Evolutionary conservation across 2,113 vertebrate genomes (phyloP), one percentile per base, ranked within the genome.

Genomic region (Microtus oregoni): DNA sequence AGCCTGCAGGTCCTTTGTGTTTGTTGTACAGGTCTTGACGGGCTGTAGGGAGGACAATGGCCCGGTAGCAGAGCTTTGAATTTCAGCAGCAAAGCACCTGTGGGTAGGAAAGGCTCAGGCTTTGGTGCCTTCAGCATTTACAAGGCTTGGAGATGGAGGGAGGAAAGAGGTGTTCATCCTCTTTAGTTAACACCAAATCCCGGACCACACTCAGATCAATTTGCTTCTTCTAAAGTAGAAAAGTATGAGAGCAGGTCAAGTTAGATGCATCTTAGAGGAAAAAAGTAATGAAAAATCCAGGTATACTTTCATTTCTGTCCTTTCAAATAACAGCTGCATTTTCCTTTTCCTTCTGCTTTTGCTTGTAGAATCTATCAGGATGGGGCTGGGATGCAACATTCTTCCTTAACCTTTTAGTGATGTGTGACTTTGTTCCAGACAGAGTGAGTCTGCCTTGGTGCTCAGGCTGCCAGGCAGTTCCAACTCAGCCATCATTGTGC

Each of bases 211-310:
- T 3, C 30, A n/a, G 58, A 52, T 85, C 82, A 91, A 81, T 89
- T 47, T 77, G 19, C 70, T 76, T 90, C 58, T 52, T 94, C 77
- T 89, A 87, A 82, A n/a, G 17, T 55, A 72, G 32, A n/a, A 72
- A 89, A 73, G 76, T 88, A 28, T 85, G 7, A 26, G 87, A 89
- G n/a, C 81, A 50, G 2, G 26, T 91, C 76, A 70, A 88, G n/a
- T 65, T 70, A 89, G 73, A 61, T 82, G 4, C 14, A 38, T 86
- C 94, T 96, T 86, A 77, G 65, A 94, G 83, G 67, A 88, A 77
- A 76, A 86, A 58, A 10, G 14, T 75, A 76, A 72, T 61, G 26
- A 44, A 93, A 67, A 89, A 93, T 14, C 8, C 6, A 35, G 55
- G 7, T 67, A 50, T 44, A 76, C 41, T 86, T 92, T 75, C 50